Evolutionary conservation across 1,140 invertebrate genomes (phyloP), one percentile per base, ranked within the genome.

Genomic region (Drosophila erecta): DNA sequence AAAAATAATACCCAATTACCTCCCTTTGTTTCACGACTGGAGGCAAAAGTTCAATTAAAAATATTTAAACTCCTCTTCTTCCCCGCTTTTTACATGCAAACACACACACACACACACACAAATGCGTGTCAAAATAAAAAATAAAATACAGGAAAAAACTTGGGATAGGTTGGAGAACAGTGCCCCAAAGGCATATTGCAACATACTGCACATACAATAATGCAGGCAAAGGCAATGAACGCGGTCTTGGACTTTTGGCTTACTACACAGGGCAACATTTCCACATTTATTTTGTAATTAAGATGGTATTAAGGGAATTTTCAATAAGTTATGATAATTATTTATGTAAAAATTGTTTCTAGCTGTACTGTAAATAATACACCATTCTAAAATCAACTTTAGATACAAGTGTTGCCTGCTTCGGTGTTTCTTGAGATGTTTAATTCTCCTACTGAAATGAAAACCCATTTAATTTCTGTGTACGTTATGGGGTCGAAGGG

Each of bases 11-110:
- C 57, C 44, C 38, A 46, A 22, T 30, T 12, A n/a, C 30, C 17
- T 11, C 56, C 22, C 14, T 27, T 33, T 10, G 12, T 56, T 24
- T 59, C 17, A 17, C 72, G 22, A 65, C 74, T 71, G 77, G 46
- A 78, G 74, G 83, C 78, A 83, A 86, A 76, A 87, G 83, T 86
- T 86, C 79, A 86, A 86, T 86, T 86, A 86, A 87, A 86, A 87
- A 79, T 87, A 86, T 86, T 87, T 87, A 87, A 87, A 83, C 81
- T 71, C 54, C 27, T 62, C 41, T 27, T 62, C 40, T 27, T 27
- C 46, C 41, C 2, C 30, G 8, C 53, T 54, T 56, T 64, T 38
- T 46, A 10, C 17, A 41, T 30, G 30, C 8, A 30, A 10, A 30
- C 46, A 33, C 40, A 44, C 47, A 56, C 40, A 60, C 38, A 64